phyloP scores from a whole-genome alignment of 2,888 invertebrate genomes.

The Stenolophus ochropezus region DNA sequence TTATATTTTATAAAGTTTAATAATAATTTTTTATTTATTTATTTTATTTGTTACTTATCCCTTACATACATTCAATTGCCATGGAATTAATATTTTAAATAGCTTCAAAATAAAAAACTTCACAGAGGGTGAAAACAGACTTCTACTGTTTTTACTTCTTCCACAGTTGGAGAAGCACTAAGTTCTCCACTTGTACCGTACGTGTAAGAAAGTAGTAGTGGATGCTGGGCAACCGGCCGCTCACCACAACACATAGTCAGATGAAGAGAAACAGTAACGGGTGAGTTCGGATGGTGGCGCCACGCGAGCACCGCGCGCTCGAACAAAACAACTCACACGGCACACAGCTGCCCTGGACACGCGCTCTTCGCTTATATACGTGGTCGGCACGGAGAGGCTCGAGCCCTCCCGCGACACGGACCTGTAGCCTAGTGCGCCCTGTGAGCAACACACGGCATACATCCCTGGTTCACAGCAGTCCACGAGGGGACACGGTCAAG shows the following conservation, averaged over 20 bases:
- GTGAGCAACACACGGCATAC: constrained; percentile 66
- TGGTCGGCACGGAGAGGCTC: constrained; percentile 88
- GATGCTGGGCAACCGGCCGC: constrained; percentile 62
- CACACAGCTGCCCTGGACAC: constrained; percentile 63
- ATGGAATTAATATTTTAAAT: too few relatives aligned
- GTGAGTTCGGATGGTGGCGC: constrained; percentile 63
- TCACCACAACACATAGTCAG: constrained; percentile 45
- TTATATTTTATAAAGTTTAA: too few relatives aligned
- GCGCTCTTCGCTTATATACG: constrained; percentile 76
- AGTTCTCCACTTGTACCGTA: background rate
- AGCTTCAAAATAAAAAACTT: too few relatives aligned
- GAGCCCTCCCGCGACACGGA: constrained; percentile 79
- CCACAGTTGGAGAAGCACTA: too few relatives aligned
- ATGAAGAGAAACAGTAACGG: constrained; percentile 59
- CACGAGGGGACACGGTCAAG: constrained; percentile 29
- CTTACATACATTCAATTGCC: too few relatives aligned
- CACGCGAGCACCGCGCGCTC: constrained; percentile 65
- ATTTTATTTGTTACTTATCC: too few relatives aligned
- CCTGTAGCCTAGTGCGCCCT: constrained; percentile 73
- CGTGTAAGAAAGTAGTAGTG: constrained; percentile 63
- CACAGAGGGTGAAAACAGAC: too few relatives aligned
- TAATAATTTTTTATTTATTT: too few relatives aligned
- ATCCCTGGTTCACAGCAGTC: constrained; percentile 50
- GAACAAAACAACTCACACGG: constrained; percentile 66
- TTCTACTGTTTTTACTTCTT: too few relatives aligned